Evolutionary conservation across 92 coral and sea anemone genomes (phyloP).

Genomic region (Muricea muricata): DNA sequence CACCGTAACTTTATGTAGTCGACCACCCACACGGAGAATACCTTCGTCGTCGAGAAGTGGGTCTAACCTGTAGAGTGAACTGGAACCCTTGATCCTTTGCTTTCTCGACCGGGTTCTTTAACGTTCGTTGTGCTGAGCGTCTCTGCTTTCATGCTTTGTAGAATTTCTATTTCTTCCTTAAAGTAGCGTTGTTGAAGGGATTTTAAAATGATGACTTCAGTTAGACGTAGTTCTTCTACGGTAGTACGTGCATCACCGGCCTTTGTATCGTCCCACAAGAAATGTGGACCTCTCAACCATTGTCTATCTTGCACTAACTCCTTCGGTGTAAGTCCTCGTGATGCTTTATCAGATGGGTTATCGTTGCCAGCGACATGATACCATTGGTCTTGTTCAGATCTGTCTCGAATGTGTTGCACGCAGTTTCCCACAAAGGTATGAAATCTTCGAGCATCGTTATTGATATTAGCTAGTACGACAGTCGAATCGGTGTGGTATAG

Average conservation of each 20-base stretch:
- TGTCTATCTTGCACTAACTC: slow-evolving; percentile 18
- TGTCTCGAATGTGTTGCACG: slow-evolving; percentile 63
- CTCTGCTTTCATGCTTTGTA: background rate
- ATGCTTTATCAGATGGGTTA: slow-evolving; percentile 58
- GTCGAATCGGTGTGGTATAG: slow-evolving; percentile 40
- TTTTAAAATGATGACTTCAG: too few species aligned
- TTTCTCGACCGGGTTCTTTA: background rate
- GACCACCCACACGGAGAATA: too few species aligned
- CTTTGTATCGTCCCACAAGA: background rate
- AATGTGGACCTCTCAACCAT: too few species aligned
- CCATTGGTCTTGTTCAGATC: slow-evolving; percentile 31
- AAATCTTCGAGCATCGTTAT: slow-evolving; percentile 44
- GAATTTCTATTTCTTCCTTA: background rate
- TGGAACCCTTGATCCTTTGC: background rate
- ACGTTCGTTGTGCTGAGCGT: background rate
- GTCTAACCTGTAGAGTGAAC: background rate
- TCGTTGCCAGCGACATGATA: slow-evolving; percentile 47
- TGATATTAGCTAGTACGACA: slow-evolving; percentile 44
- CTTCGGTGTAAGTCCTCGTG: slow-evolving; percentile 40
- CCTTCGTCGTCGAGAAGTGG: too few species aligned
- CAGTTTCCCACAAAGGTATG: slow-evolving; percentile 58
- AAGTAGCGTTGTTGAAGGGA: too few species aligned
- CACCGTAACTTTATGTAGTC: too few species aligned
- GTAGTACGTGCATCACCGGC: background rate
- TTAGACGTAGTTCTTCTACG: too few species aligned